Base-by-base conservation (phyloP, 2,113 vertebrate species). In the Catharus minimus region DNA sequence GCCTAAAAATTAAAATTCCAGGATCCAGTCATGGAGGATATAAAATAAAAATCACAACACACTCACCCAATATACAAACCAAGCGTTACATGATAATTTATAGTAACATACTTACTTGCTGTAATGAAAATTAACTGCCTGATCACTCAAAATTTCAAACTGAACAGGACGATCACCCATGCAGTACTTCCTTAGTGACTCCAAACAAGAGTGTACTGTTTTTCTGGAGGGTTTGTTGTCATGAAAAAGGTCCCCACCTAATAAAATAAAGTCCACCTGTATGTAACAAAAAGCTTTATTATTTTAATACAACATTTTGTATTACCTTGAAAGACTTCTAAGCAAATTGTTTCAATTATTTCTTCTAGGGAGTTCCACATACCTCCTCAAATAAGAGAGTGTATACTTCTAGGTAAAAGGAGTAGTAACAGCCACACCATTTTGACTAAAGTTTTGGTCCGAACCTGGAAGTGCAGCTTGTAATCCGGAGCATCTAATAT, bases 241-340 rank as follows among this genome's bases (percentile, higher is more conserved):
- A 20, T 99, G 99, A 92, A 99, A 99, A 91, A 99, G 98, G 97
- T 99, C 99, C 16, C 99, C 99, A 55, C 99, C 99, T 94, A 99
- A 97, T 79, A 99, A 97, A 97, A 99, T 95, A 91, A 99, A 99
- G 97, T 99, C 99, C 65, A 99, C 99, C 99, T 99, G 96, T 26
- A 92, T 13, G 83, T 76, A 96, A 96, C 50, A 96, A 81, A 96
- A 92, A 97, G 87, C 24, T 53, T 53, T 64, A 57, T 95, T 95
- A 96, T 83, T 95, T 95, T 93, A 82, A 94, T 58, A 69, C 13
- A 39, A 62, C 26, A 49, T 56, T 89, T 84, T 74, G 32, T 61
- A 62, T 21, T 55, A 39, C 12, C 41, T 77, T 62, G 13, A 88
- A 85, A 90, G 33, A 75, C 15, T 71, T 75, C 23, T 49, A 86